Percentiles rank a stretch among this genome's conserved stretches.
phyloP scores from a whole-genome alignment of 2,797 vertebrate species.

The Cossypha dichroa region DNA sequence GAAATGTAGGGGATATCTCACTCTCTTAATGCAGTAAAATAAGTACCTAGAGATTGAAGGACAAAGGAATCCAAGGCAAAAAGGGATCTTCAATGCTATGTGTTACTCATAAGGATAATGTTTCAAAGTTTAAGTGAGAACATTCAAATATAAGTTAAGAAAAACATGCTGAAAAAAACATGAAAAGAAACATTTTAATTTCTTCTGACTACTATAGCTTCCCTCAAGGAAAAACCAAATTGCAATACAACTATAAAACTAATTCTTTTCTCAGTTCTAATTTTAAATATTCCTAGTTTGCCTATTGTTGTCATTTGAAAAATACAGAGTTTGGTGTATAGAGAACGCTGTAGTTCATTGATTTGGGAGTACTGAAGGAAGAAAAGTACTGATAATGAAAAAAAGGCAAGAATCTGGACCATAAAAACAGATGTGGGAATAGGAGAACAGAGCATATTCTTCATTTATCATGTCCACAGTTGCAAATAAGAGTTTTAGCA shows the following conservation, averaged over 20 bases:
- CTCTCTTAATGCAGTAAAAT: not conserved
- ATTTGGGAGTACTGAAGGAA: not conserved
- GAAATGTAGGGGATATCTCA: not conserved
- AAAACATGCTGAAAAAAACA: not conserved
- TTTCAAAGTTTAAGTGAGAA: not conserved
- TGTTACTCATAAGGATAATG: not conserved
- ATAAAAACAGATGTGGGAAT: not conserved
- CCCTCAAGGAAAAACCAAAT: not conserved
- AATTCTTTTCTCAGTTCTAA: not conserved
- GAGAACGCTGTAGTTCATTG: not conserved
- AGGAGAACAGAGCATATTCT: not conserved
- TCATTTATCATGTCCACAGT: not conserved
- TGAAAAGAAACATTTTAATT: not conserved
- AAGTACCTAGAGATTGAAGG: not conserved
- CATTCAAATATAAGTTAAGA: not conserved
- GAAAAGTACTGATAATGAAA: not conserved
- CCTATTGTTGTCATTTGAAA: not conserved
- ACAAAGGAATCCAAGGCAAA: not conserved
- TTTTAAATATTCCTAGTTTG: not conserved
- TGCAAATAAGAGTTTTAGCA: not conserved
- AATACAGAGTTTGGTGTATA: not conserved
- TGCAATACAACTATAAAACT: not conserved
- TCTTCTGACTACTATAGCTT: not conserved
- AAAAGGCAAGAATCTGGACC: not conserved
- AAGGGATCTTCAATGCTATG: not conserved